These are phyloP conservation scores for Parambassis ranga DNA, from an alignment of 2,797 vertebrate species.

Conservation along the genomic window DNA sequence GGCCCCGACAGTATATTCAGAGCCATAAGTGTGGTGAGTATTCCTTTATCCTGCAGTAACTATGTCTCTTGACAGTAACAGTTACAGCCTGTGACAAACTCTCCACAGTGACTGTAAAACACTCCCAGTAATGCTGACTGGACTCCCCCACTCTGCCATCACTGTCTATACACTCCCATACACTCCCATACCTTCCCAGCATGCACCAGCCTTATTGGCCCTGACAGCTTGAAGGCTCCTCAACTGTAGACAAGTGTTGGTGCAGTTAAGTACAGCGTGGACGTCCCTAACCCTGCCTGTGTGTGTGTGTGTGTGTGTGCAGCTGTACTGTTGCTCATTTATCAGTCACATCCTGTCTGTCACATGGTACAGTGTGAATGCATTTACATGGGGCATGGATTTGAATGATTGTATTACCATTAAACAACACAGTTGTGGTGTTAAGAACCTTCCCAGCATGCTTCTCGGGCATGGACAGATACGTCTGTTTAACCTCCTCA, in stretches of 20 bases:
- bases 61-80: constrained; percentile 43
- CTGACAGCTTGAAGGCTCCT: constrained; percentile 44
- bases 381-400: no score
- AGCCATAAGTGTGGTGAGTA: not conserved
- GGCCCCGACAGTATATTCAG: not conserved
- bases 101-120: constrained; percentile 48
- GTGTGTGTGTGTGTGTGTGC: not conserved
- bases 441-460: no score
- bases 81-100: constrained; percentile 51
- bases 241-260: constrained; percentile 14
- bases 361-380: not conserved
- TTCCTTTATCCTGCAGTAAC: constrained; percentile 38
- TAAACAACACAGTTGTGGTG: no score
- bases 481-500: no score
- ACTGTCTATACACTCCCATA: constrained; percentile 20
- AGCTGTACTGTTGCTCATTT: constrained; percentile 1
- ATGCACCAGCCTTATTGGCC: constrained; percentile 31
- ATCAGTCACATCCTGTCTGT: not conserved
- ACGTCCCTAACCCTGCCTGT: not conserved
- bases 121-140: constrained; percentile 52
- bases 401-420: no score
- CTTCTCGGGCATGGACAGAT: no score
- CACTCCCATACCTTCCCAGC: constrained; percentile 18
- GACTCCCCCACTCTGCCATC: constrained; percentile 26
- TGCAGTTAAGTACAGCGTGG: constrained; percentile 21